Evolutionary conservation across 30 jellyfish, hydroid and myxozoan genomes (phyloP), one percentile per base, ranked within the genome.

Genomic region (Phacellophora camtschatica): DNA sequence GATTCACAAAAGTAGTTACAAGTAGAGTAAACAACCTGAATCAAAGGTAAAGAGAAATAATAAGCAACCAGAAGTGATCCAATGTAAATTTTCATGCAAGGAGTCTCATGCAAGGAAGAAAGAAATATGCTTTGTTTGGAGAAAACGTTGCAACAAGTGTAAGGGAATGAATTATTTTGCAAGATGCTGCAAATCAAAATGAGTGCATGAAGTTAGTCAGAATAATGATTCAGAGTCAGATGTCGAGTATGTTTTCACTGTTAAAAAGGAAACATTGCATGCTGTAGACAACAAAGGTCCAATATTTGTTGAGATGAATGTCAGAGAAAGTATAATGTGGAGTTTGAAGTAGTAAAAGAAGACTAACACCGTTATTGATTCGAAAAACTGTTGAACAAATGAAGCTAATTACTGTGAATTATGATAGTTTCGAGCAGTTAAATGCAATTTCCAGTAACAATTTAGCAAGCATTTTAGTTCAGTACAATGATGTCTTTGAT

Each of bases 401-500:
- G 78, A 64, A 64, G 78, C 78, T 64, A 2, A 64, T 64, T 64
- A 64, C 78, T 3, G 59, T 35, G 5, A 35, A 35, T 61, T 34
- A 64, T 35, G 59, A 64, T 29, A 64, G 34, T 64, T 34, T 64
- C 78, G 34, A 64, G 78, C 78, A 64, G 59, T 35, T 64, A 64
- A 64, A 64, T 64, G 78, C 78, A 64, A 61, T 64, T 64, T 16
- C 78, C 63, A 36, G 2, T 34, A 28, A 18, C 65, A 61, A 61
- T 16, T 31, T 24, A 16, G 56, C 46, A 32, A 66, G 66, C 36
- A 33, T 33, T 33, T 31, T 12, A 64, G 59, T 13, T 64, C 78
- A 64, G 78, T 64, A 27, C 59, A 64, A 64, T 27, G 78, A 64
- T 64, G 78, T 64, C 28, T 64, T 64, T 64, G 78, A 64, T 64